These are phyloP conservation scores for Caenorhabditis panamensis DNA, from an alignment of 2,888 invertebrate species.

Conservation along the genomic window DNA sequence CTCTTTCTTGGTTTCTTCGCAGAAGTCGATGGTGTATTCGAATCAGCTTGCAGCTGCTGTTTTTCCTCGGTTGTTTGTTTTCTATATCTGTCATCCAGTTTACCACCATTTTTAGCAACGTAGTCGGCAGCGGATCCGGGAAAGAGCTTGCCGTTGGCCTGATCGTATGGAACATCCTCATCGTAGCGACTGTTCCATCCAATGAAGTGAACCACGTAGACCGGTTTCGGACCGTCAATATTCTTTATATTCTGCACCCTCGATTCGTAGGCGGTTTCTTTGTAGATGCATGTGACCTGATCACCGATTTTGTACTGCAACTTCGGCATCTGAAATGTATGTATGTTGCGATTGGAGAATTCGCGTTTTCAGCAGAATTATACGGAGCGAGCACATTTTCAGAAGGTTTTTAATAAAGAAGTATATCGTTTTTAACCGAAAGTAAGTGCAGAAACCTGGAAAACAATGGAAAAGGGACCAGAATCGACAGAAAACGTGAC, in stretches of 20 bases:
- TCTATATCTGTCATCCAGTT: background rate
- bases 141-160: background rate
- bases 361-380: no score
- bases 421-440: no score
- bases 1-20: background rate
- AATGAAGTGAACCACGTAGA: constrained; percentile 55
- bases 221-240: background rate
- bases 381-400: background rate
- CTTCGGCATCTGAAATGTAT: constrained; percentile 4
- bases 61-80: background rate
- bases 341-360: no score
- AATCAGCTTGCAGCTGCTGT: background rate
- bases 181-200: constrained; percentile 64
- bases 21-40: background rate
- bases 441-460: background rate
- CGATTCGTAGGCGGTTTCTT: constrained; percentile 36
- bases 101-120: background rate
- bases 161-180: constrained; percentile 22
- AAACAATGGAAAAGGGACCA: background rate
- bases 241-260: constrained; percentile 41
- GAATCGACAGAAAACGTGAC: background rate
- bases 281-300: constrained; percentile 13
- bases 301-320: constrained; percentile 7
- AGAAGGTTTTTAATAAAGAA: no score
- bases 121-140: constrained; percentile 17